phyloP scores from a whole-genome alignment of 2,797 vertebrate species.

The Coregonus ussuriensis region DNA sequence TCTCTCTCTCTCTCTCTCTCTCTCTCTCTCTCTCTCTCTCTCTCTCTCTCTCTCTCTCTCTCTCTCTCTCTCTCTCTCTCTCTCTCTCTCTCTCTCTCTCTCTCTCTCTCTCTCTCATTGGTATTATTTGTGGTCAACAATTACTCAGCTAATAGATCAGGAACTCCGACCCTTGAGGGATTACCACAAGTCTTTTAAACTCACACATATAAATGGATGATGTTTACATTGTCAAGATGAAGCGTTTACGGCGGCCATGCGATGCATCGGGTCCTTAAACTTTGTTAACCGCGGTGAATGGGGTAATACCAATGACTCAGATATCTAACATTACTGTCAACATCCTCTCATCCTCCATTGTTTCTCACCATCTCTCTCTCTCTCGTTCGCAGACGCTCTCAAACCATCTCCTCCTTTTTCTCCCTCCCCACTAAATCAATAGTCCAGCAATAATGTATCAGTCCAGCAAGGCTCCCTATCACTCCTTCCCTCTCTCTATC shows the following conservation, averaged over 20 bases:
- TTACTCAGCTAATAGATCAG: conserved; percentile 53
- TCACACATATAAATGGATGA: conserved; percentile 37
- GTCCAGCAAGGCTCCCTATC: conserved; percentile 31
- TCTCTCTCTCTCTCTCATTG: no score
- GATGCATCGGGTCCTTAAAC: conserved; percentile 22
- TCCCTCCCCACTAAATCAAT: conserved; percentile 56
- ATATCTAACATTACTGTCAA: conserved; percentile 56
- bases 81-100: no score
- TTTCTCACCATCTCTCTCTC: conserved; percentile 40
- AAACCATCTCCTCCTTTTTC: conserved; percentile 21
- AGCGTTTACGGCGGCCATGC: conserved; percentile 14
- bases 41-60: no score
- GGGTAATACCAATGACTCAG: conserved; percentile 50
- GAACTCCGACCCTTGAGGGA: conserved; percentile 21
- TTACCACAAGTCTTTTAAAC: conserved; percentile 25
- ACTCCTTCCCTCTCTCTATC: conserved; percentile 27
- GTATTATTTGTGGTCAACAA: conserved; percentile 43
- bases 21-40: no score
- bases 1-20: no score
- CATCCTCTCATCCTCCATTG: conserved; percentile 38
- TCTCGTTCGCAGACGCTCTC: conserved; percentile 37
- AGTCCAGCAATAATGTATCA: conserved; percentile 65
- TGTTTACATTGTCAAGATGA: conserved; percentile 46
- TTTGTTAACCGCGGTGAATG: conserved; percentile 26
- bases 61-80: no score